Base-by-base conservation (phyloP, 2,797 vertebrate species). In the Onychomys arenicola region DNA sequence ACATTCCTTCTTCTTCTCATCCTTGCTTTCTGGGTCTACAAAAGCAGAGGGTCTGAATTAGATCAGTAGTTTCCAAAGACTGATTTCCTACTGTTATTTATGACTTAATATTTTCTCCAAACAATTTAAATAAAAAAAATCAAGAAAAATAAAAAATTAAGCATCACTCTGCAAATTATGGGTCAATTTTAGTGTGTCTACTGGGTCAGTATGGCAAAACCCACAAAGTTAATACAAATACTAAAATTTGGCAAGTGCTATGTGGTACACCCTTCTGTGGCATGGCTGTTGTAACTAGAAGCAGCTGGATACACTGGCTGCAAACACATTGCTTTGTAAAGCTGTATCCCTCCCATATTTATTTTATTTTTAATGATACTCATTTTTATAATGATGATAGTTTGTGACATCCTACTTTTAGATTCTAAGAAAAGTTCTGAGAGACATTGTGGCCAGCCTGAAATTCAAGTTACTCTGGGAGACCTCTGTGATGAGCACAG, bases 341-440 rank as follows among this genome's bases (percentile, higher is more conserved):
- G 49, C 29, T 82, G 5, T 77, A 10, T 7, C 55, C 7, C 1
- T 76, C 4, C 4, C 32, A 25, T 27, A 76, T 61, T 73, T 71
- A 75, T 81, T 95, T 96, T 63, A 88, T 97, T 95, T 63, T 89
- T 77, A 95, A 85, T 52, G 27, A 77, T 88, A 89, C 82, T 40
- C 16, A 49, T 59, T 46, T 63, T 46, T 67, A 57, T 73, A 73
- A 57, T 78, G 32, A 75, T 52, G 25, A 6, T 25, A 43, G 40
- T 86, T 43, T 61, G 49, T 61, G 37, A 78, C 19, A 11, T 61
- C 8, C 1, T 75, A 63, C 21, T 23, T 40, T 34, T 83, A 55
- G 37, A 40, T 49, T 17, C 37, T 17, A 82, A 49, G 6, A 19
- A 75, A 55, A 25, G 6, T 76, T 87, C 43, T 7, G 23, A 84